Evolutionary conservation across 2,888 invertebrate species (phyloP).

Genomic region (Mythimna impura): DNA sequence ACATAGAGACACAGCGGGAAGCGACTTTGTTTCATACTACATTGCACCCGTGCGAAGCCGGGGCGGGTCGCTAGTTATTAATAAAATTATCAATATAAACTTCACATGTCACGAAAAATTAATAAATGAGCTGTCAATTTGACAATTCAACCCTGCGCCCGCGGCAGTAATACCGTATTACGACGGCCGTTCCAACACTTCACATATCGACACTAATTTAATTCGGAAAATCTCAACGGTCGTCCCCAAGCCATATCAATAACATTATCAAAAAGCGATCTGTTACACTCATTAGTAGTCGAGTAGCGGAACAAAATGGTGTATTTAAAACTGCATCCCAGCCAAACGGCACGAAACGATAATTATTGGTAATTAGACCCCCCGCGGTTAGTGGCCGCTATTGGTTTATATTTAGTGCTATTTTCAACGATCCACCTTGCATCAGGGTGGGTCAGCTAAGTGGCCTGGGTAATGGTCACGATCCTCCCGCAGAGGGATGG

Average conservation of each 20-base stretch:
- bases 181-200: constrained; percentile 37
- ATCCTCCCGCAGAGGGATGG: constrained; percentile 37
- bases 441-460: constrained; percentile 54
- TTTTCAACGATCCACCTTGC: constrained; percentile 65
- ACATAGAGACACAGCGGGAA: too few species aligned
- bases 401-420: constrained; percentile 77
- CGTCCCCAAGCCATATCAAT: constrained; percentile 75
- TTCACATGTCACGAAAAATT: constrained; percentile 15
- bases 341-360: constrained; percentile 76
- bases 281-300: constrained; percentile 82
- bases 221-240: constrained; percentile 60
- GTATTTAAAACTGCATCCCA: constrained; percentile 87
- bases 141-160: constrained; percentile 46
- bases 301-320: constrained; percentile 78
- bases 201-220: constrained; percentile 54
- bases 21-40: too few species aligned
- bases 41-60: too few species aligned
- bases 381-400: constrained; percentile 74
- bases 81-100: constrained; percentile 7
- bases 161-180: constrained; percentile 29
- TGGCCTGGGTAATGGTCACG: constrained; percentile 49
- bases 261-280: constrained; percentile 86
- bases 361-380: constrained; percentile 86
- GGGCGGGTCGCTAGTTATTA: too few species aligned
- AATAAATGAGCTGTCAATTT: constrained; percentile 48